These are phyloP conservation scores for Nomia melanderi DNA, from an alignment of 1,140 invertebrate species.

Conservation along the genomic window DNA sequence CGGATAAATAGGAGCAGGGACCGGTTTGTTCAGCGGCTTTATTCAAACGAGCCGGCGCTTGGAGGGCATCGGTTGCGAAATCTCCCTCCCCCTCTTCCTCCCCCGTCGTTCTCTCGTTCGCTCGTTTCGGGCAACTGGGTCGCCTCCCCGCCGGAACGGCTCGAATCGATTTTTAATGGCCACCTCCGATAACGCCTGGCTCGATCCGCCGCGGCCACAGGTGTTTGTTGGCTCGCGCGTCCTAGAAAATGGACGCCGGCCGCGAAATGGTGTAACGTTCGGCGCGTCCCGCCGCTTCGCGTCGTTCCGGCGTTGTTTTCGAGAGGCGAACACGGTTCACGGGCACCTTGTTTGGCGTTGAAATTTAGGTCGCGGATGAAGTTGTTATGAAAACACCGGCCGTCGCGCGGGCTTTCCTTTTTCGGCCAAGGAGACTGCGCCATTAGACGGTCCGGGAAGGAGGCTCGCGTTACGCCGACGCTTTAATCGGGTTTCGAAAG, in stretches of 20 bases:
- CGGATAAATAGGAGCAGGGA: slow-evolving; percentile 27
- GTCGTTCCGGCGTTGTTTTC: too few species aligned
- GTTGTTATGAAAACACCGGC: not conserved
- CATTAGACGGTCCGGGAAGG: slow-evolving; percentile 32
- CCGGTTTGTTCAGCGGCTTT: slow-evolving; percentile 34
- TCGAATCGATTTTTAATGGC: slow-evolving; percentile 5
- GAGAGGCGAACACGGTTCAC: not conserved
- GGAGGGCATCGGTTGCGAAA: slow-evolving; percentile 13
- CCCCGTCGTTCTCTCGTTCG: not conserved
- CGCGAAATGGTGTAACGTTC: too few species aligned
- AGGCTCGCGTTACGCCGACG: slow-evolving; percentile 17
- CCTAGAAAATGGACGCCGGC: not conserved
- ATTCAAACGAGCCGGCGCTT: slow-evolving; percentile 24
- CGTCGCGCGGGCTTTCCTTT: slow-evolving; percentile 8
- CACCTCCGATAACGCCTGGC: not conserved
- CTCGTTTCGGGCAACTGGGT: slow-evolving; percentile 23
- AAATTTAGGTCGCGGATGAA: slow-evolving; percentile 14
- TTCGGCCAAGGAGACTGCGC: slow-evolving; percentile 40
- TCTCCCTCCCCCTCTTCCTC: too few species aligned
- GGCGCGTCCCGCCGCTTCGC: too few species aligned
- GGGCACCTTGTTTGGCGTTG: too few species aligned
- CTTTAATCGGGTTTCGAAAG: slow-evolving; percentile 29
- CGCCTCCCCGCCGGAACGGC: not conserved
- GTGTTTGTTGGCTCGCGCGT: not conserved
- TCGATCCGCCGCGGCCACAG: not conserved